Percentiles rank a stretch among this genome's conserved stretches.
These are phyloP conservation scores for Phataginus tetradactyla DNA, from an alignment of 2,797 vertebrate species.

Conservation along the genomic window DNA sequence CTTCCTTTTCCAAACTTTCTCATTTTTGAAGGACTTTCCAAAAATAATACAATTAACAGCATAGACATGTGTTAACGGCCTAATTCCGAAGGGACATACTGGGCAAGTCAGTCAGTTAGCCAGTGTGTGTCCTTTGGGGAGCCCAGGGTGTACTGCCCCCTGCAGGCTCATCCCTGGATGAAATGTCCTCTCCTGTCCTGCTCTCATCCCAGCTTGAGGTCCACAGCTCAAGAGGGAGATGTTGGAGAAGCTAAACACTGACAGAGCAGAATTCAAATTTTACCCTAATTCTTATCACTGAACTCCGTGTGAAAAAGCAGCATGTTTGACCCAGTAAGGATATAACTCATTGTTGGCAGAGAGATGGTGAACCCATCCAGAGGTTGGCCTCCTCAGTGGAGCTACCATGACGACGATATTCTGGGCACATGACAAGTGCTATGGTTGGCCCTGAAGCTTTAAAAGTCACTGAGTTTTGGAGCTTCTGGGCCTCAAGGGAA, in stretches of 20 bases:
- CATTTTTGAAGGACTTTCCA: background rate
- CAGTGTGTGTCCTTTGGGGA: too few species aligned
- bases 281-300: background rate
- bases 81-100: rapidly evolving
- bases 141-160: rapidly evolving
- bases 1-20: background rate
- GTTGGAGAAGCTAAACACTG: background rate
- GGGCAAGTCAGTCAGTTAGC: background rate
- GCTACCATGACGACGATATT: background rate
- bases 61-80: background rate
- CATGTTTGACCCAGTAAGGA: background rate
- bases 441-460: background rate
- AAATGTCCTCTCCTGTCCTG: rapidly evolving
- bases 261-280: background rate
- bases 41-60: background rate
- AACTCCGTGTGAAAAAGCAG: background rate
- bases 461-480: background rate
- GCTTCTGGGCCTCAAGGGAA: background rate
- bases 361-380: background rate
- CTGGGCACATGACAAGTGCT: rapidly evolving
- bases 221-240: background rate
- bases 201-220: background rate
- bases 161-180: rapidly evolving
- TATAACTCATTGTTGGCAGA: background rate
- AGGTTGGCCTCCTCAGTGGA: background rate